Conservation (phyloP, 2,888 invertebrate genomes). For the Caenorhabditis angaria region DNA sequence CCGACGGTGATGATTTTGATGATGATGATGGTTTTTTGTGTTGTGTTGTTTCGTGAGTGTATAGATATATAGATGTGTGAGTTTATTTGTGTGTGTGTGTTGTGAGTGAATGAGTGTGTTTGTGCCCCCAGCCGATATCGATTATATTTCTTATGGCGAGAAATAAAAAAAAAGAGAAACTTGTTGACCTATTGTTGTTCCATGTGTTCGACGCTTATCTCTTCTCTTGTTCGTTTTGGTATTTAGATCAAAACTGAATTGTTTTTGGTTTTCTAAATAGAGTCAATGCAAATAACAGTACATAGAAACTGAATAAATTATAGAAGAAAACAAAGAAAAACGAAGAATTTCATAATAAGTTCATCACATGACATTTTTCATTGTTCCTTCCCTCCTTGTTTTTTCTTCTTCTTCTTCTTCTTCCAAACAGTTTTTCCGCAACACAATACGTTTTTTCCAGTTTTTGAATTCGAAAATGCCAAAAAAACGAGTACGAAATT, state of each 20-base stretch:
- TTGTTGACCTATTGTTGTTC: conserved; percentile 15
- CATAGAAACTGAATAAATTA: no score
- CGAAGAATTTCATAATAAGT: conserved; percentile 15
- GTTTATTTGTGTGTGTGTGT: neutral
- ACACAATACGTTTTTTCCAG: neutral
- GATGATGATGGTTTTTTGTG: conserved; percentile 1
- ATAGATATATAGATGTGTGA: no score
- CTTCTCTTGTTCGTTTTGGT: no score
- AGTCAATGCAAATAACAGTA: no score
- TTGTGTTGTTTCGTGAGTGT: no score
- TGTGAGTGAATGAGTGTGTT: neutral
- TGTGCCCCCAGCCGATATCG: conserved; percentile 1
- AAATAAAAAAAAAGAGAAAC: neutral
- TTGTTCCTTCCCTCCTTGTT: conserved; percentile 13
- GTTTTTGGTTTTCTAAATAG: no score
- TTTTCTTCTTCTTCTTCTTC: conserved; percentile 11
- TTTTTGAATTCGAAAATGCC: neutral
- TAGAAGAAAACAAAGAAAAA: conserved; percentile 7
- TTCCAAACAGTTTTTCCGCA: conserved; percentile 16
- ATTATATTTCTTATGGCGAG: neutral
- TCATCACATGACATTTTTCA: conserved; percentile 16
- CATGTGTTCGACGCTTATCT: no score
- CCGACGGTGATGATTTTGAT: neutral
- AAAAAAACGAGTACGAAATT: neutral
- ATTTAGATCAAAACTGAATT: no score